Base-by-base conservation (phyloP, 2,888 invertebrate species). In the Nemapogon koenigi region DNA sequence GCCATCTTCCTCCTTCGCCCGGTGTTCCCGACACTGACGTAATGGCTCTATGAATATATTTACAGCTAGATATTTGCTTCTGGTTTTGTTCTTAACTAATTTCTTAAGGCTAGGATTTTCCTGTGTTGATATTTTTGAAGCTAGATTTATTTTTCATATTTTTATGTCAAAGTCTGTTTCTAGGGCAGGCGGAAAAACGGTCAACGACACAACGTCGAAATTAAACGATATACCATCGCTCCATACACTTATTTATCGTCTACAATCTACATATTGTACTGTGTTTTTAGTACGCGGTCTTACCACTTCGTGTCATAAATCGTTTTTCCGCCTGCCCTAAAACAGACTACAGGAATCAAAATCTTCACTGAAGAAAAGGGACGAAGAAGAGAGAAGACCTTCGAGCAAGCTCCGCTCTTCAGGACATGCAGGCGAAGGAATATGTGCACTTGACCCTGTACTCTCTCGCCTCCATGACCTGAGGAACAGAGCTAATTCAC, bases 391-490 rank as follows among this genome's bases (percentile, higher is more conserved):
- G 4, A 13, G 15, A 22, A 10, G 26, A 19, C 3, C 22, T 13
- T 10, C 8, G 27, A 11, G 16, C 14, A 8, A 30, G 70, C 71
- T 63, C 56, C 49, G 69, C 56, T 73, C 65, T 63, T 71, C 60
- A 72, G 78, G 75, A 58, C 64, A 73, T 71, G 73, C 66, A 75
- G 59, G 78, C 73, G 78, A 76, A 73, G 76, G 78, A 78, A 76
- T 75, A 76, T 76, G 72, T 73, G 76, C 76, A 69, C 59, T 49
- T 59, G 61, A 65, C 61, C 49, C 62, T 70, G 76, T 78, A 78
- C 76, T 78, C 76, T 78, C 76, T 78, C 76, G 76, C 76, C 73
- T 76, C 66, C 72, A 76, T 78, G 76, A 78, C 76, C 76, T 76
- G 75, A 73, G 72, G 68, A 72, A 69, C 63, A 46, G 61, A 49